Percentiles rank a stretch among this genome's conserved stretches.
phyloP scores from a whole-genome alignment of 2,888 invertebrate species.

The Sphaeridia pumilis region DNA sequence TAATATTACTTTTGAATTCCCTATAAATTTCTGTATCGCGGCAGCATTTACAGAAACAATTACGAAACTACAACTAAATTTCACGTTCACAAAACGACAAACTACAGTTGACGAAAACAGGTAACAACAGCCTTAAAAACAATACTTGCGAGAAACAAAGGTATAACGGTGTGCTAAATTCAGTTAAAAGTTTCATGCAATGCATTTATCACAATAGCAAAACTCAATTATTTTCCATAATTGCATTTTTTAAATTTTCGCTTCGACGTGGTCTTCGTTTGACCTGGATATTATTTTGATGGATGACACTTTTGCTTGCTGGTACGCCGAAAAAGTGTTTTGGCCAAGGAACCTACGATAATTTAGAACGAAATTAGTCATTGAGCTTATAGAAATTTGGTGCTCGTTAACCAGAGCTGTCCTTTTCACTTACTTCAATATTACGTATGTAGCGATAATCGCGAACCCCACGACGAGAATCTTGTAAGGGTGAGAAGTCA shows the following conservation, averaged over 20 bases:
- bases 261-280: slow-evolving; percentile 36
- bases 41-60: too few species aligned
- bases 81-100: too few species aligned
- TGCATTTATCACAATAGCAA: too few species aligned
- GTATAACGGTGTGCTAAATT: too few species aligned
- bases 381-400: neutral
- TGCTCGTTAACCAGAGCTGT: neutral
- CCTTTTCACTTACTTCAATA: slow-evolving; percentile 54
- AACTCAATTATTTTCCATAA: slow-evolving; percentile 3
- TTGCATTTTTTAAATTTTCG: slow-evolving; percentile 28
- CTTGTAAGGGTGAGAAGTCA: slow-evolving; percentile 38
- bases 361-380: neutral
- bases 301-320: slow-evolving; percentile 77
- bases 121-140: too few species aligned
- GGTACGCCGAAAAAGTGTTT: slow-evolving; percentile 80
- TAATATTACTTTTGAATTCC: too few species aligned
- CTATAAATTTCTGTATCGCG: too few species aligned
- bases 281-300: slow-evolving; percentile 54
- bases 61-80: too few species aligned
- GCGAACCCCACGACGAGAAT: slow-evolving; percentile 71
- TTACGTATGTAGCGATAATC: slow-evolving; percentile 69
- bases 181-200: too few species aligned
- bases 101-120: too few species aligned
- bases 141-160: too few species aligned
- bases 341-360: slow-evolving; percentile 62